phyloP scores from a whole-genome alignment of 2,888 invertebrate species.

The Nephrotoma flavescens region DNA sequence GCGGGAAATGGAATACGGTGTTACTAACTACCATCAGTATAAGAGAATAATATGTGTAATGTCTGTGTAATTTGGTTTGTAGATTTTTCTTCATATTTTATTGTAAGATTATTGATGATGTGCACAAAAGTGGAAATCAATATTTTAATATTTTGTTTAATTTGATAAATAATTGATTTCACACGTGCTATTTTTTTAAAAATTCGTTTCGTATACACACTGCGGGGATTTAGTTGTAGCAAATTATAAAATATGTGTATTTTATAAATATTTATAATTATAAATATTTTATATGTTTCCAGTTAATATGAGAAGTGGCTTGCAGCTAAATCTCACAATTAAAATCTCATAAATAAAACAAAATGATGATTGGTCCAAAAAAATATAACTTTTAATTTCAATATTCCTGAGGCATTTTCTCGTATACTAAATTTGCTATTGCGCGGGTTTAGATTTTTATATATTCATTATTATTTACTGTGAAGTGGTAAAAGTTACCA shows the following conservation, averaged over 20 bases:
- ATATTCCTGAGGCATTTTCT: too few species aligned
- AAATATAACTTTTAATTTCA: too few species aligned
- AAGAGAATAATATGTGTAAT: neutral
- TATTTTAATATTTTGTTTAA: neutral
- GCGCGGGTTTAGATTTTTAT: too few species aligned
- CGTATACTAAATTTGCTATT: too few species aligned
- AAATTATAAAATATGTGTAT: neutral
- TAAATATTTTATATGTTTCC: neutral
- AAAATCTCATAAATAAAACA: too few species aligned
- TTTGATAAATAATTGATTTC: neutral
- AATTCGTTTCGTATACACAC: neutral
- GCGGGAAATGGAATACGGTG: neutral
- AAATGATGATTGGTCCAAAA: too few species aligned
- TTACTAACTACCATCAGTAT: neutral
- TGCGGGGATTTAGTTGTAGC: neutral
- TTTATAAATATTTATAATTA: too few species aligned
- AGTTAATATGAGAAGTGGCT: neutral
- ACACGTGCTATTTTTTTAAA: neutral
- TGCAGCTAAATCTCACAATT: neutral
- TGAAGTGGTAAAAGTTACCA: too few species aligned
- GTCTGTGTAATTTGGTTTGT: neutral
- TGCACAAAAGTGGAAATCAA: neutral
- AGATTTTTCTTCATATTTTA: neutral
- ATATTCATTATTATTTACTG: too few species aligned
- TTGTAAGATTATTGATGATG: neutral